Evolutionary conservation across 2,888 invertebrate species (phyloP), one percentile per base, ranked within the genome.

Genomic region (Adineta ricciae): DNA sequence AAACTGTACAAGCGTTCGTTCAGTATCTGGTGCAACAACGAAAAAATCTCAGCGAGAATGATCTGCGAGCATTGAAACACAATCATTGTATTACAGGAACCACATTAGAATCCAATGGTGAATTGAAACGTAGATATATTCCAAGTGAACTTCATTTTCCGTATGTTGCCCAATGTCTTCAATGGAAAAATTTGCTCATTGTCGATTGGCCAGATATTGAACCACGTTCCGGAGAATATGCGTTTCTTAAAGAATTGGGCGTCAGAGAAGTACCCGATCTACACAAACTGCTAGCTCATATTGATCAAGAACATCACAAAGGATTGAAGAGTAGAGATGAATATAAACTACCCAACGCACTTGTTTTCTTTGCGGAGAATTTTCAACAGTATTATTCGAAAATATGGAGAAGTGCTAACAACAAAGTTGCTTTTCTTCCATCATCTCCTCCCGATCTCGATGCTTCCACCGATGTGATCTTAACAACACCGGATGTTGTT

Each of bases 111-210:
- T 52, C 21, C 3, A 52, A 52, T 52, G 52, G 52, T 52, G 52
- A 52, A 52, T 27, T 32, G 2, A 64, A 64, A 64, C 14, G 64
- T 2, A 38, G n/a, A 24, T 78, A 11, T 38, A 78, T 41, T 41
- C 41, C 78, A 3, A n/a, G 11, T 41, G 78, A 78, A 14, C 41
- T 78, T 41, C 78, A 78, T 78, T 78, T 78, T 78, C 78, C 78
- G 41, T 38, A 38, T 0, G 78, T 78, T 21, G 78, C 78, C 1
- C 11, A 4, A 3, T 11, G n/a, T n/a, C 38, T 78, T 41, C 3
- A 78, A 24, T 78, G 78, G 78, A 78, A 78, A 19, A 24, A 78
- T 41, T 41, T 78, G 16, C 14, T 5, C 7, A 78, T 78, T 21
- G 41, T 78, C 2, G 78, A 78, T 41, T 78, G 78, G 78, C 3